Evolutionary conservation across 2,888 invertebrate genomes (phyloP), one percentile per base, ranked within the genome.

Genomic region (Drosophila borealis): DNA sequence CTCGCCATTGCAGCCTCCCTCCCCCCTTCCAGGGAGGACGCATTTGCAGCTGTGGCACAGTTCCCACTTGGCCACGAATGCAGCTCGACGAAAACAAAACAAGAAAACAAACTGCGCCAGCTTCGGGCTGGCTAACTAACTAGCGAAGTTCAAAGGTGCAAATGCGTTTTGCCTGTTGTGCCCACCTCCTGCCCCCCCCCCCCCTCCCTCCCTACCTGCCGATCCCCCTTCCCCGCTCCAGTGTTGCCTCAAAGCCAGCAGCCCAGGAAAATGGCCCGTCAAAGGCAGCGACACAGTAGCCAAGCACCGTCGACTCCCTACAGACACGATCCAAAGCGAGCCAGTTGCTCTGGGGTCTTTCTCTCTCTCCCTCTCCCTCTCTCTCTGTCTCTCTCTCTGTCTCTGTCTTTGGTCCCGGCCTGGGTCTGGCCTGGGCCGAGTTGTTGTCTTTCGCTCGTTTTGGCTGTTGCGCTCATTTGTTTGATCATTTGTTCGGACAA

Each of bases 401-500:
- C 39, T 21, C 29, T 37, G 17, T 39, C 25, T 10, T 4, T 39
- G 17, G 51, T 17, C 51, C 51, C 10, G 25, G 37, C 11, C 44
- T 46, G 39, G 10, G 29, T 8, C 46, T 34, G 33, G 33, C 14
- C 21, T 55, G 42, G 44, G 54, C 21, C 34, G 25, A 14, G 37
- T 34, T 45, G 39, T 17, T 42, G 42, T 13, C 25, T 41, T 41
- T 34, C 8, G 29, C 56, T 39, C 41, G 37, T 44, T 44, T 67
- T 74, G 59, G 74, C 63, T 74, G 74, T 78, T 75, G 70, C 75
- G 75, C 75, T 75, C 85, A 90, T 89, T 89, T 90, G 88, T 89
- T 87, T 79, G 79, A 75, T 80, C 79, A 89, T 88, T 88, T 88
- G 85, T 82, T 87, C 78, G 85, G 85, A 90, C 89, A 90, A 89